phyloP scores from a whole-genome alignment of 2,113 vertebrate species.

The Dicaeum eximium region DNA sequence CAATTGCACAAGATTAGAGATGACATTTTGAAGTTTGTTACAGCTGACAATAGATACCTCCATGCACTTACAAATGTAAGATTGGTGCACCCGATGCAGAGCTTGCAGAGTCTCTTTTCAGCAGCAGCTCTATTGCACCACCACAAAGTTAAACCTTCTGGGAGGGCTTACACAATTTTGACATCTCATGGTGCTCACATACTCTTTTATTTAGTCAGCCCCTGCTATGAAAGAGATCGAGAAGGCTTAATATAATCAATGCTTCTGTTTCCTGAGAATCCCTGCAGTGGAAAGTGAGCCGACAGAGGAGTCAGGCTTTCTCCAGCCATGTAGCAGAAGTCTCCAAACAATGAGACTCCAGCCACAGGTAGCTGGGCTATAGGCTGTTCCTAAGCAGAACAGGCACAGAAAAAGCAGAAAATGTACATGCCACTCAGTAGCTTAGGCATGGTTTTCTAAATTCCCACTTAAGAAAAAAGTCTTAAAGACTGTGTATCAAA shows the following conservation, averaged over 20 bases:
- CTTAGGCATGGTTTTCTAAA: neutral
- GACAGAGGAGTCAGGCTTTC: neutral
- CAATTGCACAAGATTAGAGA: neutral
- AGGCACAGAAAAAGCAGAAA: neutral
- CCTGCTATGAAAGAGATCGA: neutral
- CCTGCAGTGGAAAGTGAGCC: rapidly evolving
- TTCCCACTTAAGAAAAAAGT: neutral
- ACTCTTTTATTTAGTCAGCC: neutral
- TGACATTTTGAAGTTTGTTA: neutral
- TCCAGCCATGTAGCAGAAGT: neutral
- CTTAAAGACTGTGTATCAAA: neutral
- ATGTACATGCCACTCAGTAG: neutral
- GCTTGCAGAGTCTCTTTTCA: neutral
- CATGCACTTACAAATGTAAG: neutral
- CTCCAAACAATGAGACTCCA: neutral
- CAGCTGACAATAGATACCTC: neutral
- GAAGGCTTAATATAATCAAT: neutral
- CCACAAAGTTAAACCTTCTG: neutral
- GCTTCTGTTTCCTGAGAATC: neutral
- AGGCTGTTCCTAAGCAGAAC: neutral
- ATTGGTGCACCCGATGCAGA: rapidly evolving
- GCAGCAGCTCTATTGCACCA: neutral
- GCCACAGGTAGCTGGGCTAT: neutral
- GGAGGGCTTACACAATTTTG: neutral
- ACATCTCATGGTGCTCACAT: neutral